Evolutionary conservation across 2,888 invertebrate genomes (phyloP).

Genomic region (Nesidiocoris tenuis): DNA sequence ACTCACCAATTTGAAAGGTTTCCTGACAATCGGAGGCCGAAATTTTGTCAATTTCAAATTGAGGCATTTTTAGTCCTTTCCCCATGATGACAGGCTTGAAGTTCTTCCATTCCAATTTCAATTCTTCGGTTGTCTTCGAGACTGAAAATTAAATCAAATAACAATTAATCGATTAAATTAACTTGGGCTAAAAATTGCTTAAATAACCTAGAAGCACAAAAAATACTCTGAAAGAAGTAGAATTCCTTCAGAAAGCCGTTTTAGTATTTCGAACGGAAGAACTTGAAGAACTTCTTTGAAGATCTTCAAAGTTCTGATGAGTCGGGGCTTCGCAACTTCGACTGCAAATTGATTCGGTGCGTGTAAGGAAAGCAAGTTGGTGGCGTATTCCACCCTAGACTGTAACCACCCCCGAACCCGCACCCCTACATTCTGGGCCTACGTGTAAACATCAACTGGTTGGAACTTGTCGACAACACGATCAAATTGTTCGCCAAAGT

Average conservation of each 20-base stretch:
- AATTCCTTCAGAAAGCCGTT: too few relatives aligned
- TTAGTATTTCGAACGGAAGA: background rate
- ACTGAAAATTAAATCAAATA: conserved; percentile 54
- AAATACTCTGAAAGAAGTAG: too few relatives aligned
- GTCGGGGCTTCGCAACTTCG: too few relatives aligned
- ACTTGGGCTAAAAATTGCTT: too few relatives aligned
- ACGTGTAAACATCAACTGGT: background rate
- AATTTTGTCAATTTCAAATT: conserved; percentile 56
- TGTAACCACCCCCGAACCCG: background rate
- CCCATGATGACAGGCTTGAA: conserved; percentile 56
- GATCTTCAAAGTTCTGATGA: too few relatives aligned
- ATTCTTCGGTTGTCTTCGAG: conserved; percentile 57
- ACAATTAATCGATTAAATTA: background rate
- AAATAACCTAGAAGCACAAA: too few relatives aligned
- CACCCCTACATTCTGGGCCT: too few relatives aligned
- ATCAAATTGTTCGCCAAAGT: background rate
- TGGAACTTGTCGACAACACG: background rate
- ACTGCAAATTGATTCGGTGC: background rate
- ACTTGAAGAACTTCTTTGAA: background rate
- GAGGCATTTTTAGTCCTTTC: conserved; percentile 56
- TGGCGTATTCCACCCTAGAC: background rate
- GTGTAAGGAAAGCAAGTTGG: background rate
- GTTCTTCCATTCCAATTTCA: conserved; percentile 56
- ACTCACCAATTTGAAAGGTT: conserved; percentile 56
- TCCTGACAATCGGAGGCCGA: conserved; percentile 56